These are phyloP conservation scores for Acanthosepion esculentum DNA, from an alignment of 2,888 invertebrate species.

Conservation along the genomic window DNA sequence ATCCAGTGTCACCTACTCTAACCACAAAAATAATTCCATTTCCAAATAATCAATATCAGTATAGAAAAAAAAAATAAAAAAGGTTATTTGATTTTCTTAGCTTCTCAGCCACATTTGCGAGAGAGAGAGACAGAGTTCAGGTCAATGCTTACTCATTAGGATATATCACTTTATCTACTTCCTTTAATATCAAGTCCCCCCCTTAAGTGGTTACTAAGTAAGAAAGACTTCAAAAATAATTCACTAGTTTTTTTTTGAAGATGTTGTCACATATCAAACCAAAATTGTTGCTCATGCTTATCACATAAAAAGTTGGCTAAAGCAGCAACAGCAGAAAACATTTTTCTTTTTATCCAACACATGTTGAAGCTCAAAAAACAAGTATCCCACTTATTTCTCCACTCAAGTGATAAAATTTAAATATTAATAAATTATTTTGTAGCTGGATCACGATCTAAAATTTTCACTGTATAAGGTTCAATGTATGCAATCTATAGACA, in stretches of 20 bases:
- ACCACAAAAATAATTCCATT: too few species aligned
- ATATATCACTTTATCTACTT: background rate
- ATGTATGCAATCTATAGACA: too few species aligned
- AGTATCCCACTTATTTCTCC: too few species aligned
- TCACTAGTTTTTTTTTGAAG: background rate
- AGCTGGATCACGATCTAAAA: too few species aligned
- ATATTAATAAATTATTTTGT: too few species aligned
- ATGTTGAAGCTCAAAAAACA: too few species aligned
- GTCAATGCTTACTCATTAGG: background rate
- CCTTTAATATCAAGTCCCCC: background rate
- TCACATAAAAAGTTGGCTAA: background rate
- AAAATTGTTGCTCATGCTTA: background rate
- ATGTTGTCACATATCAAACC: background rate
- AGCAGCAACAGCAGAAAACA: background rate
- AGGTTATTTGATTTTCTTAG: background rate
- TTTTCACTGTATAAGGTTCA: too few species aligned
- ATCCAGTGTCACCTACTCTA: too few species aligned
- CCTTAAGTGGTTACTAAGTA: background rate
- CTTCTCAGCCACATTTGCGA: background rate
- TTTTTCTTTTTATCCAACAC: too few species aligned
- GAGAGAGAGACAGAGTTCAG: background rate
- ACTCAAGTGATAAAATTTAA: too few species aligned
- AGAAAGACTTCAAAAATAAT: background rate
- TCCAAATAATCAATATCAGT: too few species aligned
- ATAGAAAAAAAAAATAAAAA: too few species aligned